A percentile compares a stretch with the other conserved stretches of the same genome.
Conservation (phyloP, 2,888 invertebrate species). For the Melikaiella ostensackeni region DNA sequence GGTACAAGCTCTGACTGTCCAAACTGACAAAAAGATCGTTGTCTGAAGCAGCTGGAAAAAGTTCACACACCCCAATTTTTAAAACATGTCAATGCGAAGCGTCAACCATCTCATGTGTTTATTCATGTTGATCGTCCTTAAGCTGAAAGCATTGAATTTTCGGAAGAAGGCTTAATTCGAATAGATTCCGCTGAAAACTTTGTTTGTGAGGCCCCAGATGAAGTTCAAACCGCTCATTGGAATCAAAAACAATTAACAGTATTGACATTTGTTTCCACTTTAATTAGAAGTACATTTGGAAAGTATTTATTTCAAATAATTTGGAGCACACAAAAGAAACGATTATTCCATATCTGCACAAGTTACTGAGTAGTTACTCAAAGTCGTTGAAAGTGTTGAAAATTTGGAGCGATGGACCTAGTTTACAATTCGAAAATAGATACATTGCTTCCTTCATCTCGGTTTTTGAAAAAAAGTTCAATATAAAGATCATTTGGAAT, state of each 20-base stretch:
- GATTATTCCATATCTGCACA: constrained; percentile 15
- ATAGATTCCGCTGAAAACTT: constrained; percentile 38
- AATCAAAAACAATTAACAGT: constrained; percentile 23
- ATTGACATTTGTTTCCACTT: no score
- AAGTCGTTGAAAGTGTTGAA: background rate
- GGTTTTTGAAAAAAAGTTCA: background rate
- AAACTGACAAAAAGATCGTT: background rate
- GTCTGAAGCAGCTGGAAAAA: background rate
- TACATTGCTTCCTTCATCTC: background rate
- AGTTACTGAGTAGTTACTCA: constrained; percentile 1
- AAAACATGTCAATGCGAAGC: background rate
- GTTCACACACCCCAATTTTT: constrained; percentile 1
- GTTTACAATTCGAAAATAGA: constrained; percentile 22
- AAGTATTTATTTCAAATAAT: background rate
- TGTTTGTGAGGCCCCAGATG: constrained; percentile 19
- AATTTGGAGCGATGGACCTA: constrained; percentile 34
- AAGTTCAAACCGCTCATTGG: constrained; percentile 37
- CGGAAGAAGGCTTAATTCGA: constrained; percentile 14
- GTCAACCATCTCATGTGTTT: constrained; percentile 2
- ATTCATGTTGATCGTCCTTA: background rate
- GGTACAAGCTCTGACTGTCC: background rate
- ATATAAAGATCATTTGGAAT: background rate
- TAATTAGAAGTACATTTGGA: no score
- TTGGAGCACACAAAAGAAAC: constrained; percentile 11
- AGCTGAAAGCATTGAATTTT: background rate